Evolutionary conservation across 1,140 invertebrate species (phyloP).

Genomic region (Ceratina japonica): DNA sequence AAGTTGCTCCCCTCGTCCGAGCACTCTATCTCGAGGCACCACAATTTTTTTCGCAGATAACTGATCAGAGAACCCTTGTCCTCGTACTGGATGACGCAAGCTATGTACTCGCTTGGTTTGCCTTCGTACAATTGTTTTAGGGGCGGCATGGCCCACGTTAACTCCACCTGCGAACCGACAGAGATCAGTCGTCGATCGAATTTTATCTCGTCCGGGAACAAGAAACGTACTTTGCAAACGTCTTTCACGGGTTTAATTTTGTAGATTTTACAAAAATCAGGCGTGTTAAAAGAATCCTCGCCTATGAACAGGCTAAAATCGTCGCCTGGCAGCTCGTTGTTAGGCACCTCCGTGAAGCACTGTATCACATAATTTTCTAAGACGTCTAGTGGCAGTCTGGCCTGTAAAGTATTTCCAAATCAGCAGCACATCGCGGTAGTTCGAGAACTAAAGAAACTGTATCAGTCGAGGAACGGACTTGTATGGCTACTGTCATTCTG

Average conservation of each 20-base stretch:
- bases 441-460: no score
- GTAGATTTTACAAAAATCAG: slow-evolving; percentile 86
- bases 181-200: no score
- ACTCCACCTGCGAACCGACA: slow-evolving; percentile 80
- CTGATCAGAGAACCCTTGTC: slow-evolving; percentile 92
- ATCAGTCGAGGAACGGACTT: slow-evolving; percentile 75
- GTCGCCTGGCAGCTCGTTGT: slow-evolving; percentile 81
- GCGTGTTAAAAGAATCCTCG: slow-evolving; percentile 81
- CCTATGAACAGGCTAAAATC: slow-evolving; percentile 81
- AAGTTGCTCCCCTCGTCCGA: slow-evolving; percentile 87
- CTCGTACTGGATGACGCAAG: slow-evolving; percentile 92
- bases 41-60: slow-evolving; percentile 90
- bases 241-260: slow-evolving; percentile 91
- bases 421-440: no score
- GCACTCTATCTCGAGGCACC: slow-evolving; percentile 91
- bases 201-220: no score
- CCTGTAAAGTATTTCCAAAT: slow-evolving; percentile 76
- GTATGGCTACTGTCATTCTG: slow-evolving; percentile 91
- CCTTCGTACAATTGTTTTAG: slow-evolving; percentile 86
- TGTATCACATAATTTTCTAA: slow-evolving; percentile 85
- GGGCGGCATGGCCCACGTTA: slow-evolving; percentile 91
- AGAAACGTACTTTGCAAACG: slow-evolving; percentile 80
- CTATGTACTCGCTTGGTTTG: slow-evolving; percentile 90
- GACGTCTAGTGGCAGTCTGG: slow-evolving; percentile 87
- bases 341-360: slow-evolving; percentile 84